These are phyloP conservation scores for Notarius lentiginosus DNA, from an alignment of 2,113 vertebrate species.

Conservation along the genomic window DNA sequence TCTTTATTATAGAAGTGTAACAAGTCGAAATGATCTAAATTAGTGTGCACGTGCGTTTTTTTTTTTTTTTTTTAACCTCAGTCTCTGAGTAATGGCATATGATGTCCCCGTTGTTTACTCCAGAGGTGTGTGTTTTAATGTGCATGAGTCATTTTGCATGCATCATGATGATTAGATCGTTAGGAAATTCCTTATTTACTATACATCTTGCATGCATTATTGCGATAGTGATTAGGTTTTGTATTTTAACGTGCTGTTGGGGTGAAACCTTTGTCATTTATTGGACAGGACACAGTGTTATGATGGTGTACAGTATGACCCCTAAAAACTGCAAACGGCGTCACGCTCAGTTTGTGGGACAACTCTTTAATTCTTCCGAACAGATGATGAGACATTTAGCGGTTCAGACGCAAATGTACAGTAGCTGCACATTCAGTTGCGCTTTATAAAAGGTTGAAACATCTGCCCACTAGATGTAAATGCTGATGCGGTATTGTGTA, in stretches of 20 bases:
- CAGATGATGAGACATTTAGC: neutral
- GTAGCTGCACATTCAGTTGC: neutral
- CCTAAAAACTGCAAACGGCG: too few species aligned
- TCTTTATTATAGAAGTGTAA: neutral
- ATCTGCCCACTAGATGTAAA: neutral
- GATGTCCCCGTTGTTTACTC: conserved; percentile 16
- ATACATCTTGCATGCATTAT: neutral
- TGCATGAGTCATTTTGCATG: conserved; percentile 1
- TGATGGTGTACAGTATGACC: neutral
- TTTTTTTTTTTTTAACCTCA: neutral
- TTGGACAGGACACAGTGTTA: neutral
- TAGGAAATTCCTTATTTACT: neutral
- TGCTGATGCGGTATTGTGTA: neutral
- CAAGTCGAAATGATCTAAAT: neutral
- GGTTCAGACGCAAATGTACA: neutral
- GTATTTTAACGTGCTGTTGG: neutral
- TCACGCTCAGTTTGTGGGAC: neutral
- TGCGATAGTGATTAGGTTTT: neutral
- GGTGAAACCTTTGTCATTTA: neutral
- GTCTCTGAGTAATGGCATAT: neutral
- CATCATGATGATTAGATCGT: neutral
- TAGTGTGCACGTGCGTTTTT: neutral
- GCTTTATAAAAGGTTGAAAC: neutral
- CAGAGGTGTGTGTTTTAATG: neutral
- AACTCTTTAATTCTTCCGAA: neutral